Percentiles rank a stretch among this genome's conserved stretches.
Conservation (phyloP, 2,888 invertebrate genomes). For the Psylliodes chrysocephalus region DNA sequence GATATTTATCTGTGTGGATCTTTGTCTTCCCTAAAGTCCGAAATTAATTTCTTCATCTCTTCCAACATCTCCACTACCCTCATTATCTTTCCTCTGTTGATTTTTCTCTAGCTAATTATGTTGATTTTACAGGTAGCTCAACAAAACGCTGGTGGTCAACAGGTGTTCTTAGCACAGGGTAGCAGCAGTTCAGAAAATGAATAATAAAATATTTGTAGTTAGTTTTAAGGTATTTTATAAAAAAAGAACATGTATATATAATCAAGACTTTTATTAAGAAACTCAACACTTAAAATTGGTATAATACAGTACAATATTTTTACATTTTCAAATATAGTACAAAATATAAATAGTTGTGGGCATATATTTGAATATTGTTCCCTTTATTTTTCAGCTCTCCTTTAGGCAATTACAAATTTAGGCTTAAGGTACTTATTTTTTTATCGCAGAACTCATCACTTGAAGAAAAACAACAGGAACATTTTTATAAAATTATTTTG, state of each 20-base stretch:
- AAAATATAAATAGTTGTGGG: slow-evolving; percentile 49
- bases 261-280: slow-evolving; percentile 37
- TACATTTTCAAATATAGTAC: slow-evolving; percentile 51
- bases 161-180: slow-evolving; percentile 61
- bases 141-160: slow-evolving; percentile 57
- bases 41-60: no score
- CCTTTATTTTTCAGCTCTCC: slow-evolving; percentile 31
- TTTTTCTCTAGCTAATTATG: no score
- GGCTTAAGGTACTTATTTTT: slow-evolving; percentile 30
- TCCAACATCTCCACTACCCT: no score
- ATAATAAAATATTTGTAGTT: slow-evolving; percentile 43
- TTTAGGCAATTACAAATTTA: slow-evolving; percentile 44
- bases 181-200: slow-evolving; percentile 59
- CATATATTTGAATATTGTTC: slow-evolving; percentile 47
- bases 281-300: slow-evolving; percentile 51
- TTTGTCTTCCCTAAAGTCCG: no score
- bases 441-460: slow-evolving; percentile 32
- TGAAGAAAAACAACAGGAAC: slow-evolving; percentile 32
- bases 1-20: no score
- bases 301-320: slow-evolving; percentile 39
- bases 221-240: slow-evolving; percentile 1
- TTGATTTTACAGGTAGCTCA: slow-evolving; percentile 57
- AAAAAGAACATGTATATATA: slow-evolving; percentile 24
- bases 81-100: no score
- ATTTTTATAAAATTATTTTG: slow-evolving; percentile 2